Conservation (phyloP, 1,140 invertebrate genomes). For the Mizuhopecten yessoensis region DNA sequence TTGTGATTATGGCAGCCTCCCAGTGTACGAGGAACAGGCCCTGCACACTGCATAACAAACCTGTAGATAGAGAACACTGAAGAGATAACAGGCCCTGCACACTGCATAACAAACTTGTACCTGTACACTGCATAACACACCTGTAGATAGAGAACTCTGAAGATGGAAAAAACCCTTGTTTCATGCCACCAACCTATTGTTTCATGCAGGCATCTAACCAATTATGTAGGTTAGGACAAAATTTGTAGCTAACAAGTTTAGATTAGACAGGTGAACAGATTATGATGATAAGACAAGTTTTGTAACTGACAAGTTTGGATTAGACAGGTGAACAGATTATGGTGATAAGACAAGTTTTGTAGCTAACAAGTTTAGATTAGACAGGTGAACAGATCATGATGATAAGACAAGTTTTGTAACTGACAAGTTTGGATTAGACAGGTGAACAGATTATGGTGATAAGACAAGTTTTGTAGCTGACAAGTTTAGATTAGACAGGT, state of each 20-base stretch:
- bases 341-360: neutral
- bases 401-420: too few relatives aligned
- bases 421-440: neutral
- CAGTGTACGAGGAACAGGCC: neutral
- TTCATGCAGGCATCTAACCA: too few relatives aligned
- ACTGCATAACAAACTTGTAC: neutral
- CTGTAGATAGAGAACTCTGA: too few relatives aligned
- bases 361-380: neutral
- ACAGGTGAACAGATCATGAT: neutral
- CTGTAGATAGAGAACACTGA: neutral
- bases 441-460: too few relatives aligned
- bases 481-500: neutral
- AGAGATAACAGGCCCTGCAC: too few relatives aligned
- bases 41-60: neutral
- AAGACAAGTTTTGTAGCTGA: too few relatives aligned
- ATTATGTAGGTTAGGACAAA: too few relatives aligned
- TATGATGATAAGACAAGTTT: too few relatives aligned
- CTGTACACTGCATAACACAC: neutral
- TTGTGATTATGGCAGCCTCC: conserved; percentile 6
- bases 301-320: neutral
- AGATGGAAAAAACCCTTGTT: too few relatives aligned
- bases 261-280: neutral
- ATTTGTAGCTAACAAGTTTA: too few relatives aligned
- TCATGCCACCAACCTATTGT: too few relatives aligned
- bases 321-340: neutral